Evolutionary conservation across 1,140 invertebrate species (phyloP).

Genomic region (Hyposmocoma kahamanoa): DNA sequence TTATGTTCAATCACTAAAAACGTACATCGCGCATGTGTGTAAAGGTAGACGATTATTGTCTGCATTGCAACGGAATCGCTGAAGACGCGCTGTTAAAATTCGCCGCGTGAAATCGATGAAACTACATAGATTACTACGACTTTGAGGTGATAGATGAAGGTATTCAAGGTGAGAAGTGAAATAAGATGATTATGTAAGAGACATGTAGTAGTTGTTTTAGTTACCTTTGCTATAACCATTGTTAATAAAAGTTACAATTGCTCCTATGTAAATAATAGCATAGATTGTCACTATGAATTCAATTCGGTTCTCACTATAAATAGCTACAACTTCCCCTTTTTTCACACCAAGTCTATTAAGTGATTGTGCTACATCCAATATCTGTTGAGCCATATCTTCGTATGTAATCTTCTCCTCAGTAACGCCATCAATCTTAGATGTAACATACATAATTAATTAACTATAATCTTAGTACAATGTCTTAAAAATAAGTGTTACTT

Average conservation of each 20-base stretch:
- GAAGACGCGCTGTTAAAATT: too few relatives aligned
- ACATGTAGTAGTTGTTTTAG: too few relatives aligned
- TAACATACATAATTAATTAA: not conserved
- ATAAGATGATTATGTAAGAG: too few relatives aligned
- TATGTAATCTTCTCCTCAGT: slow-evolving; percentile 32
- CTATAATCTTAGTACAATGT: not conserved
- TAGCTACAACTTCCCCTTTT: slow-evolving; percentile 53
- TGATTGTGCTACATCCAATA: slow-evolving; percentile 32
- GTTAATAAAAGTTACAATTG: slow-evolving; percentile 59
- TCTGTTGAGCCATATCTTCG: slow-evolving; percentile 28
- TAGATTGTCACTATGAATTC: slow-evolving; percentile 53
- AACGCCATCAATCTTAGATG: slow-evolving; percentile 31
- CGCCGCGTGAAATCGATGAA: too few relatives aligned
- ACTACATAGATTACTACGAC: too few relatives aligned
- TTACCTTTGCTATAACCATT: slow-evolving; percentile 61
- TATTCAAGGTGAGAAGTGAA: too few relatives aligned
- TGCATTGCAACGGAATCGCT: too few relatives aligned
- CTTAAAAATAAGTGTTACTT: slow-evolving; percentile 18
- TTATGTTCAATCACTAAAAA: too few relatives aligned
- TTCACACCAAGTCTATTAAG: slow-evolving; percentile 36
- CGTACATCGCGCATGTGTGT: too few relatives aligned
- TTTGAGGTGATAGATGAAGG: too few relatives aligned
- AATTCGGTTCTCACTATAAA: slow-evolving; percentile 68
- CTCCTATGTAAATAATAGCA: slow-evolving; percentile 53
- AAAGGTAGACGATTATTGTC: too few relatives aligned